Percentiles rank a stretch among this genome's conserved stretches.
Conservation (phyloP, 1,140 invertebrate species). For the Antheraea mylitta region DNA sequence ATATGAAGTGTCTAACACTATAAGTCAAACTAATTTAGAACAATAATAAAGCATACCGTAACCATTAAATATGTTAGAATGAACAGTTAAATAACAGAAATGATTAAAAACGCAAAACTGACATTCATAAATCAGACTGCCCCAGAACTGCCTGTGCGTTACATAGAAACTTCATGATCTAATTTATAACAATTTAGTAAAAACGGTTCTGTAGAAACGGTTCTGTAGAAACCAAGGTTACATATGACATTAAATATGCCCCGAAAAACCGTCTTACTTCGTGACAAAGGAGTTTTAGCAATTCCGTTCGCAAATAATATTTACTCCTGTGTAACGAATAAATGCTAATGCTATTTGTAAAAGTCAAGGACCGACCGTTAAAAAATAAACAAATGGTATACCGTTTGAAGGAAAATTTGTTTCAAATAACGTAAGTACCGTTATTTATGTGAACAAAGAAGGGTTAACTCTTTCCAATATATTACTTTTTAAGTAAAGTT, state of each 20-base stretch:
- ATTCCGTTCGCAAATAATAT: constrained; percentile 27
- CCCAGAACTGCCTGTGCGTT: not conserved
- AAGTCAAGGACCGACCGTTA: constrained; percentile 48
- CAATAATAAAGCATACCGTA: not conserved
- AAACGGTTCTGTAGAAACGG: not conserved
- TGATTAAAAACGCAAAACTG: constrained; percentile 11
- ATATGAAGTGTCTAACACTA: not conserved
- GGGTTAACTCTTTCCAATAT: not conserved
- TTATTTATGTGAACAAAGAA: not conserved
- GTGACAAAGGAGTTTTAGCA: constrained; percentile 42
- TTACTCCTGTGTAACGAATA: constrained; percentile 30
- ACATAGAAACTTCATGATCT: constrained; percentile 15
- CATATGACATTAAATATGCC: constrained; percentile 1
- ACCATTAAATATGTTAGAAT: constrained; percentile 7
- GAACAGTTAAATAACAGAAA: not conserved
- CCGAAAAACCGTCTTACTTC: constrained; percentile 24
- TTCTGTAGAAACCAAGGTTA: constrained; percentile 5
- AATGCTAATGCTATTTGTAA: constrained; percentile 49
- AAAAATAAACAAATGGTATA: constrained; percentile 22
- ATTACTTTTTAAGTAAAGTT: not conserved
- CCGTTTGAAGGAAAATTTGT: constrained; percentile 2
- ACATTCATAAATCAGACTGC: constrained; percentile 13
- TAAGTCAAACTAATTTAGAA: not conserved
- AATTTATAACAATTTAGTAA: constrained; percentile 20
- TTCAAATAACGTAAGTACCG: not conserved